A percentile compares a stretch with the other conserved stretches of the same genome.
Evolutionary conservation across 2,888 invertebrate species (phyloP).

Genomic region (Aphodius granarius): DNA sequence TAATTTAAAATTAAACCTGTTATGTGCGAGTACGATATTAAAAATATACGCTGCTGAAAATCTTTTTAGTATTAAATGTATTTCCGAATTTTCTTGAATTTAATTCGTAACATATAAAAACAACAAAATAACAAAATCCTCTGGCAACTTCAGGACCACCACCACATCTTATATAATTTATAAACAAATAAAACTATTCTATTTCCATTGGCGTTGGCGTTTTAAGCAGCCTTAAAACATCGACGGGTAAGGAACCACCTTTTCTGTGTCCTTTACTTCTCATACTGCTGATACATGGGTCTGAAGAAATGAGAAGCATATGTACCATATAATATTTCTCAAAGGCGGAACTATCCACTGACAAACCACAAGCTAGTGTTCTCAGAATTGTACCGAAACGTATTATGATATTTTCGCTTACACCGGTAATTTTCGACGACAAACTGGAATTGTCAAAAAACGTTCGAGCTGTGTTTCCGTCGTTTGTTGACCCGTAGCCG

Average conservation of each 20-base stretch:
- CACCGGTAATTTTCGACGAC: neutral
- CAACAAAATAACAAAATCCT: too few species aligned
- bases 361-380: conserved; percentile 23
- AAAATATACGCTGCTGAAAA: too few species aligned
- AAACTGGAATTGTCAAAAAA: neutral
- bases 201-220: neutral
- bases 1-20: too few species aligned
- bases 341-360: conserved; percentile 21
- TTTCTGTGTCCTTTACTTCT: neutral
- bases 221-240: neutral
- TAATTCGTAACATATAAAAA: too few species aligned
- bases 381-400: conserved; percentile 3
- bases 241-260: neutral
- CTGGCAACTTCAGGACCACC: too few species aligned
- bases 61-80: too few species aligned
- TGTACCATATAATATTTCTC: neutral
- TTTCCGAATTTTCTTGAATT: too few species aligned
- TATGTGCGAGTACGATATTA: too few species aligned
- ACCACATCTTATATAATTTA: too few species aligned
- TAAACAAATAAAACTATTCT: neutral
- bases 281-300: neutral
- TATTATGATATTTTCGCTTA: neutral
- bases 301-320: neutral
- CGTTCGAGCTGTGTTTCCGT: neutral
- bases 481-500: conserved; percentile 5